Conservation (phyloP, 2,888 invertebrate species). For the Parasteatoda lunata region DNA sequence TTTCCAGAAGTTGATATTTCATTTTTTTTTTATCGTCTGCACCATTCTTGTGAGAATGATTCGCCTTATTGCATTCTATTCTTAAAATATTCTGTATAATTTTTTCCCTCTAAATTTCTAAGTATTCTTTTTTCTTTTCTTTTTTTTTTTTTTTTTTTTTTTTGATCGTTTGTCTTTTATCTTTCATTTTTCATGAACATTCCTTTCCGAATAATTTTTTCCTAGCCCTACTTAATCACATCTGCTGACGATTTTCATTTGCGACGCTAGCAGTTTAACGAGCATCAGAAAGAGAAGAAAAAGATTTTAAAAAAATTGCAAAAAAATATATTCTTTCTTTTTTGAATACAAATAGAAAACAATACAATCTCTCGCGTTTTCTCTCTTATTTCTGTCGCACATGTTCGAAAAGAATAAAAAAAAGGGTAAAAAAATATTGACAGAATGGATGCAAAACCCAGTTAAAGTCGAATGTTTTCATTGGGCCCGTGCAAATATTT, state of each 20-base stretch:
- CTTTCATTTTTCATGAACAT: constrained; percentile 1
- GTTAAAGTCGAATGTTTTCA: constrained; percentile 25
- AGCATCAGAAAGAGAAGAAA: background rate
- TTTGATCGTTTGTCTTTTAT: background rate
- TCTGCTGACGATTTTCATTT: constrained; percentile 20
- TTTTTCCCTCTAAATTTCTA: constrained; percentile 1
- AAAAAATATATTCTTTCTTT: background rate
- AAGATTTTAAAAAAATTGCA: background rate
- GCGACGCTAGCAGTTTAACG: constrained; percentile 17
- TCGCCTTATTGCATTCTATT: constrained; percentile 5
- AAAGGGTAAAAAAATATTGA: constrained; percentile 29
- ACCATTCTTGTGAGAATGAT: constrained; percentile 5
- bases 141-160: background rate
- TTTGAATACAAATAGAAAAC: constrained; percentile 5
- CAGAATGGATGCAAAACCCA: background rate
- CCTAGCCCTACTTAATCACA: constrained; percentile 20
- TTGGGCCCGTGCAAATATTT: constrained; percentile 22
- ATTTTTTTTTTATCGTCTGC: constrained; percentile 1
- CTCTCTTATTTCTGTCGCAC: background rate
- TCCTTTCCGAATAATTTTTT: background rate
- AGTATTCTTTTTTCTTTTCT: background rate
- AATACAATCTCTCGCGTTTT: background rate
- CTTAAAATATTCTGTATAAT: background rate
- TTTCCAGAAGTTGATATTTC: constrained; percentile 1
- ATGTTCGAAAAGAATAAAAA: background rate